Conservation (phyloP, 2,888 invertebrate species). For the Sarcophaga carnaria region DNA sequence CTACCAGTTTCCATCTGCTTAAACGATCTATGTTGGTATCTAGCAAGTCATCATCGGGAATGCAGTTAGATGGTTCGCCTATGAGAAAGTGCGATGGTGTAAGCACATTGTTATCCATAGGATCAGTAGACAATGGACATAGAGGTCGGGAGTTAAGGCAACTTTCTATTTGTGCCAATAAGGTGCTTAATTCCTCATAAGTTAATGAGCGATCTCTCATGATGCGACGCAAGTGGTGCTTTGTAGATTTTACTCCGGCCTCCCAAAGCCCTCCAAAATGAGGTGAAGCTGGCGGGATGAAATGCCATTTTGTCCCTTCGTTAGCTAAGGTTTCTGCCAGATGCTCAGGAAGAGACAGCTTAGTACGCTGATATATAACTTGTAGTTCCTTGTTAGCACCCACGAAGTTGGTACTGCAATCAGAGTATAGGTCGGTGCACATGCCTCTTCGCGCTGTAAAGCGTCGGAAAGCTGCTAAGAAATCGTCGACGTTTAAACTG, state of each 20-base stretch:
- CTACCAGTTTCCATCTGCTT: too few species aligned
- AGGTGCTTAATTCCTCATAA: constrained; percentile 36
- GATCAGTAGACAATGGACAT: constrained; percentile 34
- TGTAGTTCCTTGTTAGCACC: constrained; percentile 40
- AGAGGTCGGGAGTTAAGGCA: constrained; percentile 43
- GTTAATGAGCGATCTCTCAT: constrained; percentile 31
- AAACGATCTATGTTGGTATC: too few species aligned
- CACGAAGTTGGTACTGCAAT: background rate
- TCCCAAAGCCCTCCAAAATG: constrained; percentile 47
- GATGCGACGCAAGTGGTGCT: constrained; percentile 19
- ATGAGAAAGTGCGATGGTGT: too few species aligned
- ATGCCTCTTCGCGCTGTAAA: constrained; percentile 26
- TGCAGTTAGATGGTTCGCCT: too few species aligned
- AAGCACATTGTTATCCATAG: constrained; percentile 17
- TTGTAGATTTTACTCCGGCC: constrained; percentile 4
- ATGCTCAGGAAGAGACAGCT: constrained; percentile 5
- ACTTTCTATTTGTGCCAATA: constrained; percentile 45
- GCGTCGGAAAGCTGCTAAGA: constrained; percentile 39
- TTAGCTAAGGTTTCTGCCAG: constrained; percentile 27
- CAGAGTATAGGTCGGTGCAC: constrained; percentile 32
- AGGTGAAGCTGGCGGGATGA: constrained; percentile 35
- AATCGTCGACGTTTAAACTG: constrained; percentile 16
- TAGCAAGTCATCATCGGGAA: too few species aligned
- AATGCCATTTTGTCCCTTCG: constrained; percentile 41
- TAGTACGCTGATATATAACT: constrained; percentile 20